Evolutionary conservation across 2,888 invertebrate genomes (phyloP).

Genomic region (Camponotus fellah): DNA sequence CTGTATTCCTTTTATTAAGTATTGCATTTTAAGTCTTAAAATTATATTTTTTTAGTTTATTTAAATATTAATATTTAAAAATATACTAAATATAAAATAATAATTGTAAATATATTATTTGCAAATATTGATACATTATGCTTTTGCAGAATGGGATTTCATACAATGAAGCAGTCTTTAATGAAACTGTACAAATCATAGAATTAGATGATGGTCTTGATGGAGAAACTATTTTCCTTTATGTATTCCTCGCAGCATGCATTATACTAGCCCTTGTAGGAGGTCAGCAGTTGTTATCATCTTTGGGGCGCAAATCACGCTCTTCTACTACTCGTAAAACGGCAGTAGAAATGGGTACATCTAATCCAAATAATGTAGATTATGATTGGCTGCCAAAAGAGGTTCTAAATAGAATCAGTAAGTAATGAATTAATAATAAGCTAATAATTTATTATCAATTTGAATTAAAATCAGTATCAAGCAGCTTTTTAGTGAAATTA

Average conservation of each 20-base stretch:
- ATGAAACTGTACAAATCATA: slow-evolving; percentile 98
- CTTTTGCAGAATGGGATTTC: slow-evolving; percentile 88
- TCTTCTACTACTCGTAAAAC: slow-evolving; percentile 88
- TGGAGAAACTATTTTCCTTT: slow-evolving; percentile 99
- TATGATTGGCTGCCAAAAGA: slow-evolving; percentile 99
- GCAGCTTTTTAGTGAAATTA: not conserved
- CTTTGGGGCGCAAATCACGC: slow-evolving; percentile 92
- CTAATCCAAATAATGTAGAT: slow-evolving; percentile 96
- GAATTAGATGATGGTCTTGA: slow-evolving; percentile 99
- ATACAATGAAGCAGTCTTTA: slow-evolving; percentile 97
- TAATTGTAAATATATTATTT: not conserved
- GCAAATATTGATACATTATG: slow-evolving; percentile 44
- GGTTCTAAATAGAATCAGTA: slow-evolving; percentile 94
- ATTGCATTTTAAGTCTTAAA: not conserved
- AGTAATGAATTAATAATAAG: slow-evolving; percentile 85
- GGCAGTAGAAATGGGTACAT: slow-evolving; percentile 96
- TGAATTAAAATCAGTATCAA: not conserved
- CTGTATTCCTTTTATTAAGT: not conserved
- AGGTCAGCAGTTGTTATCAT: slow-evolving; percentile 95
- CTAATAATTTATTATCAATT: slow-evolving; percentile 15
- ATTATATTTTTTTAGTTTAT: not conserved
- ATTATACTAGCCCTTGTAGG: slow-evolving; percentile 95
- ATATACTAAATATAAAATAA: no score
- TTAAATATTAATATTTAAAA: no score
- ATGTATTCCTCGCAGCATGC: slow-evolving; percentile 97